Evolutionary conservation across 2,888 invertebrate genomes (phyloP).

Genomic region (Branchellion lobata): DNA sequence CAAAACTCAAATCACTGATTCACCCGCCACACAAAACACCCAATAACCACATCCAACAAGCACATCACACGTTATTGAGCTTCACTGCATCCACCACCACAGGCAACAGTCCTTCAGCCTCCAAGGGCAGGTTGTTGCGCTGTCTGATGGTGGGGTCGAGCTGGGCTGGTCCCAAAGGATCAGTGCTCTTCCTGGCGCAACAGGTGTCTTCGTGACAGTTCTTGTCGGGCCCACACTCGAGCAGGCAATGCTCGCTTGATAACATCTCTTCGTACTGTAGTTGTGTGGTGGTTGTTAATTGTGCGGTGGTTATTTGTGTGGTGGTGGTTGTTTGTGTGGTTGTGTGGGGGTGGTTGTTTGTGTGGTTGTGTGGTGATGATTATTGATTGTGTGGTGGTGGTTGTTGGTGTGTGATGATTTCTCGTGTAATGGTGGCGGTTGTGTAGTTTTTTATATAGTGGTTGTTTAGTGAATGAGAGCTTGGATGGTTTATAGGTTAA

Average conservation of each 20-base stretch:
- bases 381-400: slow-evolving; percentile 52
- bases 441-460: background rate
- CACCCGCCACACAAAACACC: background rate
- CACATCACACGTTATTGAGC: background rate
- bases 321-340: background rate
- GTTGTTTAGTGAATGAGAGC: no score
- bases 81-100: background rate
- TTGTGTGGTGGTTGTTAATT: background rate
- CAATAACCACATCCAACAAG: background rate
- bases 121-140: slow-evolving; percentile 9
- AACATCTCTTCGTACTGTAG: slow-evolving; percentile 50
- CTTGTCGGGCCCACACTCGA: slow-evolving; percentile 59
- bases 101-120: background rate
- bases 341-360: background rate
- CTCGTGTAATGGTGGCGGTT: background rate
- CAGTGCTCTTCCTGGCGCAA: slow-evolving; percentile 53
- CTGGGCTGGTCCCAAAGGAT: background rate
- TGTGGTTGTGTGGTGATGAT: background rate
- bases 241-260: slow-evolving; percentile 54
- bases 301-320: background rate
- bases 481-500: no score
- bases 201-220: slow-evolving; percentile 58
- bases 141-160: slow-evolving; percentile 10
- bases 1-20: background rate
- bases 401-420: background rate